phyloP scores from a whole-genome alignment of 2,113 vertebrate genomes.

The Callocephalon fimbriatum region DNA sequence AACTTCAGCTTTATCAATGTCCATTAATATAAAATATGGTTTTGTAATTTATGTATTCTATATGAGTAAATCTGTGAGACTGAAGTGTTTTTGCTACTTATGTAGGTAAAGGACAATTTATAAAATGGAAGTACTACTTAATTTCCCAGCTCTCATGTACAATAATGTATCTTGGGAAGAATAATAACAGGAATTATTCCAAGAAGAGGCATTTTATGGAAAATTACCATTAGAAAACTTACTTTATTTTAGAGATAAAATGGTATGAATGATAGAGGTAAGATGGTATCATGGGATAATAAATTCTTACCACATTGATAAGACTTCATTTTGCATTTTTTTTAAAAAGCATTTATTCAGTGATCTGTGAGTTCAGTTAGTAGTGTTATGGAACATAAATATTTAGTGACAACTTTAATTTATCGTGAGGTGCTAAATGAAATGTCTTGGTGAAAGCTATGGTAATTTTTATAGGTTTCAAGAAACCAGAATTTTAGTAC shows the following conservation, averaged over 20 bases:
- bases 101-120: not conserved
- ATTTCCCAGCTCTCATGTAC: not conserved
- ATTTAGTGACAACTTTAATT: not conserved
- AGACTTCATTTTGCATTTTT: not conserved
- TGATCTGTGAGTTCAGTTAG: not conserved
- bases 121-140: not conserved
- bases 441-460: not conserved
- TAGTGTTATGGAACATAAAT: not conserved
- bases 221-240: not conserved
- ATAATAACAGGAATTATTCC: not conserved
- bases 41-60: not conserved
- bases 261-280: not conserved
- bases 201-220: not conserved
- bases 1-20: not conserved
- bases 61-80: not conserved
- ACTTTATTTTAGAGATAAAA: not conserved
- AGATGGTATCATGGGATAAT: not conserved
- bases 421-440: not conserved
- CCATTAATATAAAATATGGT: not conserved
- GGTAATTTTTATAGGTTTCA: not conserved
- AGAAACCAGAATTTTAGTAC: not conserved
- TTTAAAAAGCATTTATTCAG: not conserved
- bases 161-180: not conserved
- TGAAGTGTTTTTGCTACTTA: not conserved
- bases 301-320: not conserved